phyloP scores from a whole-genome alignment of 2,797 vertebrate species.

The Steatocranus sp. region DNA sequence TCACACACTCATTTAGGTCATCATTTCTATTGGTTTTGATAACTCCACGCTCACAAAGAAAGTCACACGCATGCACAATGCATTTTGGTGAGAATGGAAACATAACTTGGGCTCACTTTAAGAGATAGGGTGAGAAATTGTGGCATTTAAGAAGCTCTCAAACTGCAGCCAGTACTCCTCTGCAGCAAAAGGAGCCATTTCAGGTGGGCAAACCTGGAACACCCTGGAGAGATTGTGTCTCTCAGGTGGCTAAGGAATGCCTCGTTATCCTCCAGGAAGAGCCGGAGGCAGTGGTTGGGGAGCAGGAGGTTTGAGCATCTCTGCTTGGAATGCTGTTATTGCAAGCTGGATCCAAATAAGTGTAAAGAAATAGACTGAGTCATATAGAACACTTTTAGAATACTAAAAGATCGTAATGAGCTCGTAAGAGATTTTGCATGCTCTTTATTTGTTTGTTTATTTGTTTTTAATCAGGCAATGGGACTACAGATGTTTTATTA shows the following conservation, averaged over 20 bases:
- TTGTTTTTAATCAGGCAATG: not conserved
- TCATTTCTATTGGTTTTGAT: not conserved
- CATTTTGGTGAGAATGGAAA: not conserved
- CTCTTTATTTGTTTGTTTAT: not conserved
- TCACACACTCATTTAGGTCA: not conserved
- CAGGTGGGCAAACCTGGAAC: not conserved
- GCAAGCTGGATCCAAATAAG: not conserved
- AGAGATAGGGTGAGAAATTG: not conserved
- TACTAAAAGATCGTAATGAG: not conserved
- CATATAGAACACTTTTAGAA: not conserved
- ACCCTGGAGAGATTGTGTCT: not conserved
- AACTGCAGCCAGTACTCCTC: not conserved
- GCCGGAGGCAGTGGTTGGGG: not conserved
- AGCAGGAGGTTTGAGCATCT: not conserved
- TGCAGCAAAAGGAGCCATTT: not conserved
- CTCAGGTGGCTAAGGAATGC: not conserved
- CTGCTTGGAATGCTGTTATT: not conserved
- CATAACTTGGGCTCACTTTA: not conserved
- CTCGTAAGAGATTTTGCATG: not conserved
- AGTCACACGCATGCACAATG: not conserved
- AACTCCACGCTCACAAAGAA: not conserved
- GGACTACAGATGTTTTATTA: not conserved
- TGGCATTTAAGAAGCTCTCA: not conserved
- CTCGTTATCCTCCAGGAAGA: not conserved
- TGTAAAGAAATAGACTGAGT: not conserved